phyloP scores from a whole-genome alignment of 1,140 invertebrate genomes.

The Sarcophaga peregrina region DNA sequence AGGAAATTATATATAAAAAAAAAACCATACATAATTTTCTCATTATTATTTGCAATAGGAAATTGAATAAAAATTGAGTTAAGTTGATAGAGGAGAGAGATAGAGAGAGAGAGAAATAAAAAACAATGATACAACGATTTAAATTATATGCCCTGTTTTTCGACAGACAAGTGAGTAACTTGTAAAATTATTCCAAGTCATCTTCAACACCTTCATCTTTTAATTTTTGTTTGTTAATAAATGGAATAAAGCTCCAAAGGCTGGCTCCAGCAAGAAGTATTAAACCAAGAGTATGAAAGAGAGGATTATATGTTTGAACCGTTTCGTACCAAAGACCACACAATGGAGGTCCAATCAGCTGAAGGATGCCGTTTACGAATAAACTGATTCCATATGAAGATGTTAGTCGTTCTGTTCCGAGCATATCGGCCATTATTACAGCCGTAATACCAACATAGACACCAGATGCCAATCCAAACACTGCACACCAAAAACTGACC shows the following conservation, averaged over 20 bases:
- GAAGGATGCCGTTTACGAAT: conserved; percentile 84
- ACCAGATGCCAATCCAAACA: conserved; percentile 85
- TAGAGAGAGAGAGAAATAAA: not conserved
- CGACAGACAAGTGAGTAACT: not conserved
- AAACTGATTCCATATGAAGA: conserved; percentile 87
- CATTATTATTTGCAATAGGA: not conserved
- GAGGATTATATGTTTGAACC: conserved; percentile 74
- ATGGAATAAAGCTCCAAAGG: conserved; percentile 80
- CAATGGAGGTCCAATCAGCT: conserved; percentile 82
- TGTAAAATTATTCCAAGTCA: conserved; percentile 35
- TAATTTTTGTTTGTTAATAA: conserved; percentile 68
- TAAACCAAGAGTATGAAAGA: conserved; percentile 78
- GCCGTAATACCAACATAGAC: conserved; percentile 87
- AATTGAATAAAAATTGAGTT: not conserved
- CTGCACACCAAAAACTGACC: conserved; percentile 76
- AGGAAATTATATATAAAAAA: too few species aligned
- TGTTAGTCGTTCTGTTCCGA: conserved; percentile 83
- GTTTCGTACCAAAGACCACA: conserved; percentile 77
- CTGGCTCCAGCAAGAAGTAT: conserved; percentile 78
- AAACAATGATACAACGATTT: not conserved
- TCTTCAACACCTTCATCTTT: conserved; percentile 51
- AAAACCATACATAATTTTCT: too few species aligned
- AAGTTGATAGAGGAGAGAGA: not conserved
- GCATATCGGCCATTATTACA: conserved; percentile 86
- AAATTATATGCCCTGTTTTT: conserved; percentile 13